Conservation (phyloP, 2,888 invertebrate species). For the Hyposoter dolosus region DNA sequence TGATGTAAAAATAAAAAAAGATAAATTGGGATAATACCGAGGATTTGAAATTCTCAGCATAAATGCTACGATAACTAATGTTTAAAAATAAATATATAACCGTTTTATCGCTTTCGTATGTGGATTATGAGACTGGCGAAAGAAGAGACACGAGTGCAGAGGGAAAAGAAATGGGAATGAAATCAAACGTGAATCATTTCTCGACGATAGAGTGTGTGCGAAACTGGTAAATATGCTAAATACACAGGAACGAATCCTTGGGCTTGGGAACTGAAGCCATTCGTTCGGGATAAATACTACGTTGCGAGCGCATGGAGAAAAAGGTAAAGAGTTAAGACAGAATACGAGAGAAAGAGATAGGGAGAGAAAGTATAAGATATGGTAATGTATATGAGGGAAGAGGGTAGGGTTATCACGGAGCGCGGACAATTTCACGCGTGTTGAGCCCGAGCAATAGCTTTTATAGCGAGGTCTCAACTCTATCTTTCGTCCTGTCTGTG, state of each 20-base stretch:
- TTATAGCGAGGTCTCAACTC: slow-evolving; percentile 48
- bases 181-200: slow-evolving; percentile 40
- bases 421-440: slow-evolving; percentile 71
- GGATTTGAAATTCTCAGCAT: background rate
- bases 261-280: slow-evolving; percentile 60
- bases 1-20: background rate
- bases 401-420: slow-evolving; percentile 65
- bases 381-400: slow-evolving; percentile 59
- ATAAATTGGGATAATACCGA: background rate
- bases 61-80: background rate
- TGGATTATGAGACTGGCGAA: slow-evolving; percentile 7
- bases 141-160: slow-evolving; percentile 1
- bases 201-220: slow-evolving; percentile 18
- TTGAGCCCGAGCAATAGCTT: slow-evolving; percentile 62
- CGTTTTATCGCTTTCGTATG: background rate
- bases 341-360: slow-evolving; percentile 20
- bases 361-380: slow-evolving; percentile 50
- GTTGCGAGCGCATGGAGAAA: slow-evolving; percentile 29
- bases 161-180: slow-evolving; percentile 30
- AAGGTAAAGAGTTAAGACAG: slow-evolving; percentile 13
- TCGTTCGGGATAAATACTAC: slow-evolving; percentile 63
- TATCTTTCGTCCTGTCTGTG: slow-evolving; percentile 43
- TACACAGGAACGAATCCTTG: slow-evolving; percentile 50
- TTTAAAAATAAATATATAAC: slow-evolving; percentile 1
- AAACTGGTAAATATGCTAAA: slow-evolving; percentile 53